Conservation (phyloP, 2,113 vertebrate species). For the Symphodus melops region DNA sequence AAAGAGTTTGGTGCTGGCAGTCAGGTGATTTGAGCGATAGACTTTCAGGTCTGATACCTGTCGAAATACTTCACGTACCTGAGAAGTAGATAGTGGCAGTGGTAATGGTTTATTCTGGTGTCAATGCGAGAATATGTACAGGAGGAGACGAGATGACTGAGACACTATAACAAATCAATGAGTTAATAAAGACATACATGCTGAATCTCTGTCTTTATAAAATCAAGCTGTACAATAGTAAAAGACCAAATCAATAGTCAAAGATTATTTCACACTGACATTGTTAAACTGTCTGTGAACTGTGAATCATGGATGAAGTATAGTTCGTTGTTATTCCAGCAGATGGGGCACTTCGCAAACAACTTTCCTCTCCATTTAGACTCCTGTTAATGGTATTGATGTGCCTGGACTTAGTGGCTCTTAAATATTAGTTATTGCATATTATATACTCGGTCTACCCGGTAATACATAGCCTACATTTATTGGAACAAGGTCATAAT, state of each 20-base stretch:
- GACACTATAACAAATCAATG: no score
- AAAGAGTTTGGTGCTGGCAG: slow-evolving; percentile 9
- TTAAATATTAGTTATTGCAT: no score
- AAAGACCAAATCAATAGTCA: background rate
- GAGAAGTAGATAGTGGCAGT: background rate
- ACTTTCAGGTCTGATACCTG: slow-evolving; percentile 47
- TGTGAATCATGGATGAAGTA: slow-evolving; percentile 1
- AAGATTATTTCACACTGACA: background rate
- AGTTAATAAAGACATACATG: background rate
- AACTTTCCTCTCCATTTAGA: background rate
- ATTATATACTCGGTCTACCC: no score
- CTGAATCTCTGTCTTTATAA: background rate
- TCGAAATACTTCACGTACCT: slow-evolving; percentile 45
- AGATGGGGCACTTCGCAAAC: slow-evolving; percentile 52
- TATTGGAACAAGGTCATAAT: no score
- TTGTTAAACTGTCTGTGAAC: background rate
- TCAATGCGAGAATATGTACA: background rate
- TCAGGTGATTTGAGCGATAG: slow-evolving; percentile 78
- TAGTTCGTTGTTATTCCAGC: slow-evolving; percentile 50
- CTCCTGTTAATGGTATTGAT: background rate
- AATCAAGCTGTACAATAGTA: background rate
- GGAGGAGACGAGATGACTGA: background rate
- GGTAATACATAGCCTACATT: no score
- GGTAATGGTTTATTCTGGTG: slow-evolving; percentile 2
- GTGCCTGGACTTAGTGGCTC: background rate